phyloP scores from a whole-genome alignment of 2,888 invertebrate species.

The Miltochrista miniata region DNA sequence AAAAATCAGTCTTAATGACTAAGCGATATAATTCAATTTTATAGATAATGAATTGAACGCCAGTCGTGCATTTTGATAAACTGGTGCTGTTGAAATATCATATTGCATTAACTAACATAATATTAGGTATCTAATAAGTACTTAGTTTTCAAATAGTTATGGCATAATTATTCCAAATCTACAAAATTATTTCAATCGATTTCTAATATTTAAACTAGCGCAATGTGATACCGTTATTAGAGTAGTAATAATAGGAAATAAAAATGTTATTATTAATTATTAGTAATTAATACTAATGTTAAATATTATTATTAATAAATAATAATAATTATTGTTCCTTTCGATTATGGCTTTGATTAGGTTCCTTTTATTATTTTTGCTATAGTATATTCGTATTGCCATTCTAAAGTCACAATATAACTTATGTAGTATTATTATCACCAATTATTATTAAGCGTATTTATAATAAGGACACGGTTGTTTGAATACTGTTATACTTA shows the following conservation, averaged over 20 bases:
- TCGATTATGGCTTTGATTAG: background rate
- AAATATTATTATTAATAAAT: background rate
- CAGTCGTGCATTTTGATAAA: background rate
- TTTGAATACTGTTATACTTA: background rate
- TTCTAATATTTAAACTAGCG: background rate
- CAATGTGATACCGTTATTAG: constrained; percentile 1
- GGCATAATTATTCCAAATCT: background rate
- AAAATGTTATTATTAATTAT: background rate
- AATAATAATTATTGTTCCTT: background rate
- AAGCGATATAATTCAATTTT: background rate
- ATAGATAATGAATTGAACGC: background rate
- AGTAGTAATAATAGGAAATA: too few relatives aligned
- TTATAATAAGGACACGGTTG: constrained; percentile 12
- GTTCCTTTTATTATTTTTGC: background rate
- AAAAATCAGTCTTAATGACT: background rate
- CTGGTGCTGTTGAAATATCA: background rate
- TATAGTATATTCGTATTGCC: constrained; percentile 16
- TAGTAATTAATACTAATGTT: too few relatives aligned
- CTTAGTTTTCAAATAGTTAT: background rate
- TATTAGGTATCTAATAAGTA: background rate
- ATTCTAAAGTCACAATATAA: constrained; percentile 17
- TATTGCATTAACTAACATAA: background rate
- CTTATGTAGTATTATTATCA: constrained; percentile 17
- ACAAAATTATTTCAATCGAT: background rate
- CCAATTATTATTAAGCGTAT: constrained; percentile 6